phyloP scores from a whole-genome alignment of 2,797 vertebrate species.

The Cheirogaleus major region DNA sequence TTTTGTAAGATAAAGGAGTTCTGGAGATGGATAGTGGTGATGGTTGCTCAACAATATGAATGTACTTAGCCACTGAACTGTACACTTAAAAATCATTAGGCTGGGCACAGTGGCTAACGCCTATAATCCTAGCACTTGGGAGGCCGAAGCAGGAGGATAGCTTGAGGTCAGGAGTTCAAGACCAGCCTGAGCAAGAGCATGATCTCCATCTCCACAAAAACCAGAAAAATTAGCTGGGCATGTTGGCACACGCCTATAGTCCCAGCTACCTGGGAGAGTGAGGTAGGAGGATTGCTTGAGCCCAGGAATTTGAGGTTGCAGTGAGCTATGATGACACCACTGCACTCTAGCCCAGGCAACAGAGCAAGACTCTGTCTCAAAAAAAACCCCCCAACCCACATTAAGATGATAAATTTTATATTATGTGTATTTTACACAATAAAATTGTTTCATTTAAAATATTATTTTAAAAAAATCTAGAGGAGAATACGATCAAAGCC shows the following conservation, averaged over 20 bases:
- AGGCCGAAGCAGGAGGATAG: background rate
- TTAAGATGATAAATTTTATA: background rate
- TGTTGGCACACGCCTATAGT: no score
- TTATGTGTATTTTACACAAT: background rate
- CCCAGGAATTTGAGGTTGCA: background rate
- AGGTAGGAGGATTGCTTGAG: background rate
- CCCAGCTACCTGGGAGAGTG: no score
- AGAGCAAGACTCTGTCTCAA: background rate
- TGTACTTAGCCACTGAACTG: background rate
- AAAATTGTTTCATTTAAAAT: background rate
- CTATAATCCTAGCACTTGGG: background rate
- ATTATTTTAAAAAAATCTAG: background rate
- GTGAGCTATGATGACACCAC: background rate
- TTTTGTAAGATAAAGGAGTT: background rate
- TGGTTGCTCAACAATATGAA: background rate
- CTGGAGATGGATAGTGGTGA: background rate
- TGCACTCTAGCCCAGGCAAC: background rate
- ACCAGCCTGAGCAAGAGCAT: no score
- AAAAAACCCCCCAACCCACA: background rate
- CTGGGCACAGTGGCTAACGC: background rate
- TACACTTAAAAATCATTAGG: background rate
- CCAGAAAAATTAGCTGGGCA: no score
- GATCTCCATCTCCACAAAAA: no score
- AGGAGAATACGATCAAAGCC: background rate
- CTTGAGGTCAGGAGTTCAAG: background rate